phyloP scores from a whole-genome alignment of 1,140 invertebrate genomes.

The Zaprionus capensis region DNA sequence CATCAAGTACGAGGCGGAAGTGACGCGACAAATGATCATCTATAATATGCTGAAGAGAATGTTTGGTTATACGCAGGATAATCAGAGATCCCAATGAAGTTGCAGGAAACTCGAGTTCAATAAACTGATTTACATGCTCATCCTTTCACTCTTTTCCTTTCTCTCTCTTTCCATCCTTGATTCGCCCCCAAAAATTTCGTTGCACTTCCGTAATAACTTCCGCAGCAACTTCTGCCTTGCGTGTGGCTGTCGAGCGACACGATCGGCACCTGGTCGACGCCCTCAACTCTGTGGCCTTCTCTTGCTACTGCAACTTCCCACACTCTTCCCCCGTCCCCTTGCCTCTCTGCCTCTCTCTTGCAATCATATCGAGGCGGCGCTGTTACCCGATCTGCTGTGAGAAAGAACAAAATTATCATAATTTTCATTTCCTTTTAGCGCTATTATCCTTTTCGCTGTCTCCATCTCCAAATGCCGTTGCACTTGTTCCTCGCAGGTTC shows the following conservation, averaged over 20 bases:
- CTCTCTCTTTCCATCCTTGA: not conserved
- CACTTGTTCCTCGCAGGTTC: conserved; percentile 72
- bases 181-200: not conserved
- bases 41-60: conserved; percentile 79
- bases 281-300: conserved; percentile 3
- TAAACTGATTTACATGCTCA: conserved; percentile 66
- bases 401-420: conserved; percentile 77
- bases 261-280: conserved; percentile 34
- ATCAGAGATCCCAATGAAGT: conserved; percentile 13
- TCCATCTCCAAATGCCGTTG: conserved; percentile 71
- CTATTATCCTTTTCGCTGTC: conserved; percentile 73
- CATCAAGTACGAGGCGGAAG: conserved; percentile 78
- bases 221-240: conserved; percentile 62
- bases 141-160: conserved; percentile 28
- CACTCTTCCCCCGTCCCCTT: conserved; percentile 48
- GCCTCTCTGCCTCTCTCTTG: not conserved
- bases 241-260: conserved; percentile 76
- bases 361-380: conserved; percentile 56
- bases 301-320: conserved; percentile 57
- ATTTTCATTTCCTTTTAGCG: conserved; percentile 79
- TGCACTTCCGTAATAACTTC: conserved; percentile 71
- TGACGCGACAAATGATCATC: conserved; percentile 80
- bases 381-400: conserved; percentile 78
- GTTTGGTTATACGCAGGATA: conserved; percentile 69
- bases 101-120: conserved; percentile 20